Base-by-base conservation (phyloP, 2,888 invertebrate genomes). In the Dexiosoma caninum region DNA sequence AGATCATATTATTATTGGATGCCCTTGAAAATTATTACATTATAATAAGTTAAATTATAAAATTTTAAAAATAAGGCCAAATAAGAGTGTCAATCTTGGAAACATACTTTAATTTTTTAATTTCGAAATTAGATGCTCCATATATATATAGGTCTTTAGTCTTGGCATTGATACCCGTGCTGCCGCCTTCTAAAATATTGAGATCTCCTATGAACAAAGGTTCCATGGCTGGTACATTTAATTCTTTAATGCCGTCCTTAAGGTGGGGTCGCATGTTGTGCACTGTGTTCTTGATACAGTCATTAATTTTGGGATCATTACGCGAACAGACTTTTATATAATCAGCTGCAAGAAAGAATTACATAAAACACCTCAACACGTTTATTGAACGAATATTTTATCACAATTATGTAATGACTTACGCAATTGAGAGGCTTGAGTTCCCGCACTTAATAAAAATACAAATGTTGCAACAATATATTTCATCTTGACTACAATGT, bases 121-220 rank as follows among this genome's bases (percentile, higher is more conserved):
- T 91, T 67, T 92, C 91, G 85, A 94, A 94, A 81, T 93, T 91
- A 0, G 93, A 92, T 1, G 92, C 93, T 0, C 95, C 95, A 62
- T 89, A 90, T 0, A 95, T 92, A 84, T 91, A 92, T 72, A 94
- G 92, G 66, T 95, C 92, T 78, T 90, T 93, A 66, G 88, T 88
- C 76, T 84, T 87, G 7, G 89, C 87, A 27, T 86, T 88, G 3
- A 89, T 84, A 2, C 89, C 89, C 0, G 71, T 72, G 2, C 85
- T 78, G 23, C 89, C 86, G 0, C 93, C 93, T 83, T 95, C 93
- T 86, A 93, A 92, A 62, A 95, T 92, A 76, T 92, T 92, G 64
- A 95, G 90, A 35, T 93, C 92, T 0, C 95, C 94, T 10, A 95
- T 91, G 23, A 88, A 90, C 77, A 95, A 92, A 0, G 95, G 95